Evolutionary conservation across 2,888 invertebrate species (phyloP).

Genomic region (Tinea trinotella): DNA sequence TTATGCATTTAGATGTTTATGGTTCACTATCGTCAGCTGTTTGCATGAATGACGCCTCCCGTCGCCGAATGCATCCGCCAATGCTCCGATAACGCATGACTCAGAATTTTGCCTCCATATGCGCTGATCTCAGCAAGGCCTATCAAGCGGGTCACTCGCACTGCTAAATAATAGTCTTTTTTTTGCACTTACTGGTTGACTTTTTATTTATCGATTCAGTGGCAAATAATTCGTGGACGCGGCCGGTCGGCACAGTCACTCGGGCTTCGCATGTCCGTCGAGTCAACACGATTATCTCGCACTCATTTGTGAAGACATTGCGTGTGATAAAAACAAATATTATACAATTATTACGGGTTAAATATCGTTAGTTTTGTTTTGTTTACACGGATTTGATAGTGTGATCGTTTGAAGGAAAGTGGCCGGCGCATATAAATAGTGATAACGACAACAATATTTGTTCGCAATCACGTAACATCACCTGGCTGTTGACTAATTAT

Average conservation of each 20-base stretch:
- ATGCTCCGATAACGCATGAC: constrained; percentile 61
- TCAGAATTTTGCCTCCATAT: constrained; percentile 33
- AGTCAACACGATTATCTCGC: constrained; percentile 41
- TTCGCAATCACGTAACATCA: constrained; percentile 34
- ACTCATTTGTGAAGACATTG: constrained; percentile 33
- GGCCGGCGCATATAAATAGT: constrained; percentile 19
- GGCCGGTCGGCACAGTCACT: constrained; percentile 40
- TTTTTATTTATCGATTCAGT: constrained; percentile 10
- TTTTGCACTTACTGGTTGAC: not conserved
- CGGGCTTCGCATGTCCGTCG: constrained; percentile 35
- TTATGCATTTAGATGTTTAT: constrained; percentile 35
- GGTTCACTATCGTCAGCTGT: constrained; percentile 47
- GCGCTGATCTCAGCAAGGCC: constrained; percentile 36
- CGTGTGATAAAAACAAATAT: constrained; percentile 45
- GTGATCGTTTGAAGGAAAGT: not conserved
- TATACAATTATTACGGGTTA: not conserved
- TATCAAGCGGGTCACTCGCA: constrained; percentile 50
- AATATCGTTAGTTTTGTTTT: constrained; percentile 6
- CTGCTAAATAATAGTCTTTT: constrained; percentile 14
- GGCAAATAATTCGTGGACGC: constrained; percentile 29
- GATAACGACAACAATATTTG: constrained; percentile 22
- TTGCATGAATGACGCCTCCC: constrained; percentile 28
- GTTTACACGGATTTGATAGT: constrained; percentile 15
- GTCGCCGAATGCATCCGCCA: constrained; percentile 50
- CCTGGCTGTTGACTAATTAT: constrained; percentile 32